Percentiles rank a stretch among this genome's conserved stretches.
These are phyloP conservation scores for Rhabdomys pumilio DNA, from an alignment of 2,797 vertebrate genomes.

Conservation along the genomic window DNA sequence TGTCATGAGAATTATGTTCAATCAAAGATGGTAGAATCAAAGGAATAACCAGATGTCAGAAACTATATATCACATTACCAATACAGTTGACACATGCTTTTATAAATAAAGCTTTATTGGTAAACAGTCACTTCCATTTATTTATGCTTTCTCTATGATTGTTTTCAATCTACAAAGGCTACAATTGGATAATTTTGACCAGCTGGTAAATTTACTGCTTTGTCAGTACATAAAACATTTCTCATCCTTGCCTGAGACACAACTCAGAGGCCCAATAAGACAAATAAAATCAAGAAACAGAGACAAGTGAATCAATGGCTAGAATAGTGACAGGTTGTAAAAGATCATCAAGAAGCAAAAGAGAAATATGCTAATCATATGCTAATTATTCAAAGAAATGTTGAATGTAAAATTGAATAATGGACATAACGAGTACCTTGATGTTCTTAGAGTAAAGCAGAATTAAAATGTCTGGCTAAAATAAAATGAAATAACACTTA, in stretches of 20 bases:
- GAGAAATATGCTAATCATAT: not conserved
- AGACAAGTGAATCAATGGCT: not conserved
- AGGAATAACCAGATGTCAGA: not conserved
- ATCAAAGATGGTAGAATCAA: not conserved
- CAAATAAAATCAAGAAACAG: not conserved
- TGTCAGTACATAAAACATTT: not conserved
- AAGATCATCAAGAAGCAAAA: not conserved
- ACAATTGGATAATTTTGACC: not conserved
- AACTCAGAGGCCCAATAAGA: not conserved
- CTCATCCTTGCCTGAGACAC: not conserved
- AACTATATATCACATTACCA: not conserved
- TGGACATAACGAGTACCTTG: not conserved
- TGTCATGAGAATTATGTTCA: not conserved
- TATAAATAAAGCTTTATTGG: not conserved
- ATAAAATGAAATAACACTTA: not conserved
- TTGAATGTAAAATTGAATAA: not conserved
- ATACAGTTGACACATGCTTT: not conserved
- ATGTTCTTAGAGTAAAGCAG: not conserved
- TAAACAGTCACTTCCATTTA: not conserved
- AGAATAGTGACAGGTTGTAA: not conserved
- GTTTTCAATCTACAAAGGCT: not conserved
- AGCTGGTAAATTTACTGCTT: not conserved
- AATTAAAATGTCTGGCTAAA: not conserved
- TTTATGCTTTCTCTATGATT: not conserved
- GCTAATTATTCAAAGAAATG: not conserved